Conservation (phyloP, 2,113 vertebrate genomes). For the Eublepharis macularius region DNA sequence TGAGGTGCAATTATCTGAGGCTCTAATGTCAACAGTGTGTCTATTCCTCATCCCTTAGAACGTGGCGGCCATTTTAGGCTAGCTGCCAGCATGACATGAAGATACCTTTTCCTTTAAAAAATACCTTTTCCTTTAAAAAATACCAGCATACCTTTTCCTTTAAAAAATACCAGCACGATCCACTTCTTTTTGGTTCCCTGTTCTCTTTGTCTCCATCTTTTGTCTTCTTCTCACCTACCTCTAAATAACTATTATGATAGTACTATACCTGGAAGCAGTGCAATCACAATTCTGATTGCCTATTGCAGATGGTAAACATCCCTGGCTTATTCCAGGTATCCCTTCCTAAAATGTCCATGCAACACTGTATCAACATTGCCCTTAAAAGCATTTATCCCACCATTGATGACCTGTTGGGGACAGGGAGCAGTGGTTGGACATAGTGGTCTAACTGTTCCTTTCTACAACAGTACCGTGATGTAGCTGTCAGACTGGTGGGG, state of each 20-base stretch:
- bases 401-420: not conserved
- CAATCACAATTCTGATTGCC: not conserved
- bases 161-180: not conserved
- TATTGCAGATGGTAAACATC: not conserved
- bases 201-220: not conserved
- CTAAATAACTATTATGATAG: not conserved
- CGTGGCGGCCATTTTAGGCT: not conserved
- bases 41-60: not conserved
- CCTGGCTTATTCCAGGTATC: not conserved
- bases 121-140: not conserved
- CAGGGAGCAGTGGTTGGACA: not conserved
- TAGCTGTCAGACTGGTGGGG: not conserved
- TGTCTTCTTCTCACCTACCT: not conserved
- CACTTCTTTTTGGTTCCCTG: not conserved
- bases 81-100: not conserved
- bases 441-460: not conserved
- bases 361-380: not conserved
- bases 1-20: not conserved
- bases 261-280: not conserved
- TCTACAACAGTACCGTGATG: not conserved
- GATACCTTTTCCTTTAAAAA: not conserved
- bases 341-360: not conserved
- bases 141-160: not conserved
- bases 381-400: not conserved
- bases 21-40: not conserved